These are phyloP conservation scores for Ardeotis arabs DNA, from an alignment of 2,113 vertebrate species.

Conservation along the genomic window DNA sequence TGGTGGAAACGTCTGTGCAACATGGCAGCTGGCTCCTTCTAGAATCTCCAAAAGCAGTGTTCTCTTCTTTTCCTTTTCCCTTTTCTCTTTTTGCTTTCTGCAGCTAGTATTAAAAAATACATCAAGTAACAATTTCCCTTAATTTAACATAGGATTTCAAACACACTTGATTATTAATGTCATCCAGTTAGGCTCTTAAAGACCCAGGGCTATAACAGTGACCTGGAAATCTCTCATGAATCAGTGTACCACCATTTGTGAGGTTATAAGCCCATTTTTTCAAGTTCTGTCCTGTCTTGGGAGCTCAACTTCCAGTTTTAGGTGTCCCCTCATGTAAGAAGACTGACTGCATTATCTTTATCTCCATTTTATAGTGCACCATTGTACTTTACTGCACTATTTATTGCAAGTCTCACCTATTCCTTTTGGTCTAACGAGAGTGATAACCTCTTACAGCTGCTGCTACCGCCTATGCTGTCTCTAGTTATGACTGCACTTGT, in stretches of 20 bases:
- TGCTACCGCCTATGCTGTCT: not conserved
- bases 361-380: not conserved
- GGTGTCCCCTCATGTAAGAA: not conserved
- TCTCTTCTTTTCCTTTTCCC: not conserved
- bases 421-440: not conserved
- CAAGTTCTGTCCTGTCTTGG: not conserved
- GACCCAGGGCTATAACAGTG: not conserved
- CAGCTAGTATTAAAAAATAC: not conserved
- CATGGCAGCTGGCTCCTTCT: not conserved
- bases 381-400: not conserved
- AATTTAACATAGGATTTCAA: not conserved
- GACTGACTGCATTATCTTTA: not conserved
- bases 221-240: not conserved
- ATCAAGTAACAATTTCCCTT: not conserved
- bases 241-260: not conserved
- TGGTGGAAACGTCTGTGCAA: not conserved
- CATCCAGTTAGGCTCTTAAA: not conserved
- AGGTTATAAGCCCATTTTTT: not conserved
- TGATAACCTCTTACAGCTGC: not conserved
- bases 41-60: not conserved
- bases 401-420: not conserved
- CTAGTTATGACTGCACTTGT: not conserved
- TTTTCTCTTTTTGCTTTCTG: not conserved
- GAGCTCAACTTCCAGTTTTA: not conserved
- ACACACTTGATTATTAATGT: not conserved